A percentile compares a stretch with the other conserved stretches of the same genome.
Evolutionary conservation across 2,888 invertebrate species (phyloP).

Genomic region (Chelonus formosanus): DNA sequence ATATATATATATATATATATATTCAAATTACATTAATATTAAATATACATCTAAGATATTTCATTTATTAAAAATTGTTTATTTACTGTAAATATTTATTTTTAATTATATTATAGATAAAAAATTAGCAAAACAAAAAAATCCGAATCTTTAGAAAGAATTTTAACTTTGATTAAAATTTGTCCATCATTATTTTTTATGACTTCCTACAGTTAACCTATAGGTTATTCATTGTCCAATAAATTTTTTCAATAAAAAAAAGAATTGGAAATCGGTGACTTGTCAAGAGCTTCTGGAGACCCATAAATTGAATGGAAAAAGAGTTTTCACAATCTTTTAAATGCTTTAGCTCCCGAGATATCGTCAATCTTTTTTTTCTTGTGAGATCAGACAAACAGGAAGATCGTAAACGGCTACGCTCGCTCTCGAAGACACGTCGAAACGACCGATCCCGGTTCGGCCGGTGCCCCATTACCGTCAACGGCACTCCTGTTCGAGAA

Average conservation of each 20-base stretch:
- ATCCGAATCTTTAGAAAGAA: too few relatives aligned
- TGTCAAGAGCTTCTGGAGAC: conserved; percentile 7
- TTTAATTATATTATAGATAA: too few relatives aligned
- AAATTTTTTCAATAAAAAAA: neutral
- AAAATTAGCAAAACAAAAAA: too few relatives aligned
- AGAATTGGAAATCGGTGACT: neutral
- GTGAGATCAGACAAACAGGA: conserved; percentile 40
- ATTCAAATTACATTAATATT: too few relatives aligned
- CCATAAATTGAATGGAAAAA: conserved; percentile 4
- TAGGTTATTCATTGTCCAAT: neutral
- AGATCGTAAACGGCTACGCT: conserved; percentile 42
- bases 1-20: too few relatives aligned
- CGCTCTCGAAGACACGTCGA: conserved; percentile 23
- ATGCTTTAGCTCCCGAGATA: conserved; percentile 7
- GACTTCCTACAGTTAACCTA: neutral
- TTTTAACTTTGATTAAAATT: too few relatives aligned
- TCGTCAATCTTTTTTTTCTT: conserved; percentile 17
- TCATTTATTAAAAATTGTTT: too few relatives aligned
- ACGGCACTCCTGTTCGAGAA: conserved; percentile 45
- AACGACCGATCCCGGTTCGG: conserved; percentile 32
- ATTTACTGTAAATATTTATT: too few relatives aligned
- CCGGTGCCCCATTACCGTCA: conserved; percentile 45
- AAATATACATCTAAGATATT: too few relatives aligned
- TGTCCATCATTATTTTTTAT: neutral
- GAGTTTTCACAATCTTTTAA: conserved; percentile 11